Percentiles rank a stretch among this genome's conserved stretches.
Conservation (phyloP, 2,797 vertebrate genomes). For the Galaxias olidus region DNA sequence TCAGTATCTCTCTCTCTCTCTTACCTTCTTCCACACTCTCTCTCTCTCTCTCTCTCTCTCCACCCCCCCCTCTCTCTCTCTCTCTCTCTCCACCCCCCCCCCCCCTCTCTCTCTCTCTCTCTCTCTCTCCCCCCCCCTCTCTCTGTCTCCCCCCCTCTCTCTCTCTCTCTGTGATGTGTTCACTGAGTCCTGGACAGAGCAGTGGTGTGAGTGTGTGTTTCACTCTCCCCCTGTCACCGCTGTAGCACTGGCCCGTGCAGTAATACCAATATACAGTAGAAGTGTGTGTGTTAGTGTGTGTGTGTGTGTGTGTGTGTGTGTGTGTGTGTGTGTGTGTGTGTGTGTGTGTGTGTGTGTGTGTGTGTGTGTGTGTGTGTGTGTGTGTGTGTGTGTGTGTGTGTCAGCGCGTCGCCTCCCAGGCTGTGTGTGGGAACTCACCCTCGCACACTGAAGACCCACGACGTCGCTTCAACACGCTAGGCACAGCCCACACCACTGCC, state of each 20-base stretch:
- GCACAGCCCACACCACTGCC: slow-evolving; percentile 22
- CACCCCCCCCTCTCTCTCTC: slow-evolving; percentile 4
- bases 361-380: too few relatives aligned
- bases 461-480: slow-evolving; percentile 18
- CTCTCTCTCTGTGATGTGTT: background rate
- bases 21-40: too few relatives aligned
- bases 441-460: slow-evolving; percentile 6
- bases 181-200: background rate
- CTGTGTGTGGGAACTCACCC: too few relatives aligned
- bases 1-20: background rate
- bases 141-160: background rate
- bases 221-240: background rate
- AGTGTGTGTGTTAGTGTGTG: background rate
- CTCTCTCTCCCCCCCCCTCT: background rate
- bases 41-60: background rate
- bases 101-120: background rate
- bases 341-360: too few relatives aligned
- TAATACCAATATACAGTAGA: background rate
- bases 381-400: too few relatives aligned
- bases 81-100: background rate
- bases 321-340: too few relatives aligned
- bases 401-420: too few relatives aligned
- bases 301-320: slow-evolving; percentile 15
- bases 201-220: background rate
- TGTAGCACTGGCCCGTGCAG: background rate